Conservation (phyloP, 2,113 vertebrate genomes). For the Acrocephalus arundinaceus region DNA sequence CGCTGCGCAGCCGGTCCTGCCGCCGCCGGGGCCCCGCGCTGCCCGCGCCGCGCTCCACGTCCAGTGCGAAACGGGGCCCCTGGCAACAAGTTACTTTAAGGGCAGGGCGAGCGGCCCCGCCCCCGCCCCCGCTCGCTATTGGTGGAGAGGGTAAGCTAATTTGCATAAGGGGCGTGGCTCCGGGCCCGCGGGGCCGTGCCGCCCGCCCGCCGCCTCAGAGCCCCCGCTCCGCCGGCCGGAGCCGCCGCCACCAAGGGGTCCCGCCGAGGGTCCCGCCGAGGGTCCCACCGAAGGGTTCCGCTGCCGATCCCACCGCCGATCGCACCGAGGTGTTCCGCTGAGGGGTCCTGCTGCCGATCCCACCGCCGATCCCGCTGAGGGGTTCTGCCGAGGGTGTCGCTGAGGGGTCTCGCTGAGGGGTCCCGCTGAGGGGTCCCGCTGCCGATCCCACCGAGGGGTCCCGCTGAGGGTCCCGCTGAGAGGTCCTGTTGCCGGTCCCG, state of each 20-base stretch:
- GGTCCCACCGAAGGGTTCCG: no score
- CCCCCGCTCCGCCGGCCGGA: background rate
- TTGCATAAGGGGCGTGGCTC: background rate
- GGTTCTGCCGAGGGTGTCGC: no score
- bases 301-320: no score
- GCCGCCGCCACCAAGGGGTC: background rate
- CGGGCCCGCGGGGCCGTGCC: background rate
- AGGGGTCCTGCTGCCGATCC: no score
- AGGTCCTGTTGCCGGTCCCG: no score
- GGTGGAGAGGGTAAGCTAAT: fast-evolving
- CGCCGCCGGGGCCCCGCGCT: background rate
- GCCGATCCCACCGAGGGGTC: no score
- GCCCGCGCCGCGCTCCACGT: slow-evolving; percentile 2
- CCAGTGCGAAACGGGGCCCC: background rate
- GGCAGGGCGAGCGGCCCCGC: background rate
- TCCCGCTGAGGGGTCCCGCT: background rate
- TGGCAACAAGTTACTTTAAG: slow-evolving; percentile 71
- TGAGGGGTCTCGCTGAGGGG: background rate
- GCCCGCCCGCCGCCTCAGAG: background rate
- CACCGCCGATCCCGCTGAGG: no score
- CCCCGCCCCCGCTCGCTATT: background rate
- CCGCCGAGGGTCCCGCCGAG: background rate
- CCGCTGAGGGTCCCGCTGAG: no score
- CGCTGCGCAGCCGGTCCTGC: background rate
- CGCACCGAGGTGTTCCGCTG: no score